Percentiles rank a stretch among this genome's conserved stretches.
These are phyloP conservation scores for Micoletzkya japonica DNA, from an alignment of 2,888 invertebrate species.

Conservation along the genomic window DNA sequence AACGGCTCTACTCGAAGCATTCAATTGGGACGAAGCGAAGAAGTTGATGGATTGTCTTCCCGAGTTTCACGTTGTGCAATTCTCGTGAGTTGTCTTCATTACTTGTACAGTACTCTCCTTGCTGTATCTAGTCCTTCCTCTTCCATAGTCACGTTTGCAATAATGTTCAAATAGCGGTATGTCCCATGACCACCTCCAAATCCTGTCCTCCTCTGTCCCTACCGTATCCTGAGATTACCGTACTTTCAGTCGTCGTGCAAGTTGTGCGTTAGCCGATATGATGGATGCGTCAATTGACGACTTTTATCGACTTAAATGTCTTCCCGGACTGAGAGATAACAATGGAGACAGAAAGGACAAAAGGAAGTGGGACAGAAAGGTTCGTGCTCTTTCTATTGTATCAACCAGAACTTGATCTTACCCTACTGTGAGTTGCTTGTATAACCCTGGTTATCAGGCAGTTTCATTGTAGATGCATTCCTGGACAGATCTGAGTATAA, in stretches of 20 bases:
- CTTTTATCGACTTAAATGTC: conserved; percentile 41
- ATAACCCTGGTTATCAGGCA: no score
- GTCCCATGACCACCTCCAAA: neutral
- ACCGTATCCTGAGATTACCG: neutral
- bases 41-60: conserved; percentile 82
- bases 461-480: conserved; percentile 35
- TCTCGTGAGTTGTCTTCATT: conserved; percentile 33
- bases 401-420: neutral
- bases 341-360: neutral
- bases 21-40: conserved; percentile 86
- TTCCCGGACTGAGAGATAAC: conserved; percentile 8
- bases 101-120: neutral
- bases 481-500: conserved; percentile 47
- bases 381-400: neutral
- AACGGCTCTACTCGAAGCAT: conserved; percentile 83
- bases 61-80: conserved; percentile 66
- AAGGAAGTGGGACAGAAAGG: conserved; percentile 14
- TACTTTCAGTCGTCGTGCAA: conserved; percentile 41
- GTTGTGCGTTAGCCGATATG: conserved; percentile 46
- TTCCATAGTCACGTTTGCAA: neutral
- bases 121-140: neutral
- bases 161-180: no score
- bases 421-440: no score
- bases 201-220: neutral
- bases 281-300: conserved; percentile 47